These are phyloP conservation scores for Mormyrus hasselquistii DNA, from an alignment of 2,797 vertebrate species.

Conservation along the genomic window DNA sequence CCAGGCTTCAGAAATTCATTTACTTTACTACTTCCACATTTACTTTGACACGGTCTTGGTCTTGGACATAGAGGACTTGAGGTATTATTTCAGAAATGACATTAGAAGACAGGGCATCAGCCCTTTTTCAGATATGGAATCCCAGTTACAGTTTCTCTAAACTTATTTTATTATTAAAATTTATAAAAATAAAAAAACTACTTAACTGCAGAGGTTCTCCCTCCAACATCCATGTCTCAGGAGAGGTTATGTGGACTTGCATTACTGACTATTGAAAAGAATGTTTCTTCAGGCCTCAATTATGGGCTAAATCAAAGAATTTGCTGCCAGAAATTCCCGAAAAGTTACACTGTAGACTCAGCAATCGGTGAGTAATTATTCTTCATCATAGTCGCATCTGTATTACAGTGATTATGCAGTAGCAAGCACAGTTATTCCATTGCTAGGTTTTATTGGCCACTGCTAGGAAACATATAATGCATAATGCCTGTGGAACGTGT, in stretches of 20 bases:
- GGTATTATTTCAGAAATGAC: background rate
- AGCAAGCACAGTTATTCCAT: background rate
- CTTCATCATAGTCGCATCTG: background rate
- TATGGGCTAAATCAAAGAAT: background rate
- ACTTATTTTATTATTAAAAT: background rate
- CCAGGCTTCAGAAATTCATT: background rate
- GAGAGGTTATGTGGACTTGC: background rate
- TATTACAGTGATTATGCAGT: background rate
- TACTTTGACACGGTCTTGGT: background rate
- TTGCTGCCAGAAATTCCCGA: background rate
- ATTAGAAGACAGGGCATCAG: background rate
- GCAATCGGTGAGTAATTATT: background rate
- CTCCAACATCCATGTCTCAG: background rate
- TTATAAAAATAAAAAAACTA: background rate
- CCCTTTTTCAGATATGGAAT: background rate
- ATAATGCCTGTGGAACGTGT: background rate
- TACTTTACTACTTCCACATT: background rate
- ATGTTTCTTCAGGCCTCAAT: background rate
- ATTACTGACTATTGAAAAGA: background rate
- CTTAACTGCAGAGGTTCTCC: too few species aligned
- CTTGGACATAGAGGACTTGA: too few species aligned
- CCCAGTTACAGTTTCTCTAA: background rate
- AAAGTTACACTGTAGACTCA: background rate
- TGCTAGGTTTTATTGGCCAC: background rate
- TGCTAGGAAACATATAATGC: background rate